These are phyloP conservation scores for Pipistrellus nathusii DNA, from an alignment of 2,797 vertebrate genomes.

Conservation along the genomic window DNA sequence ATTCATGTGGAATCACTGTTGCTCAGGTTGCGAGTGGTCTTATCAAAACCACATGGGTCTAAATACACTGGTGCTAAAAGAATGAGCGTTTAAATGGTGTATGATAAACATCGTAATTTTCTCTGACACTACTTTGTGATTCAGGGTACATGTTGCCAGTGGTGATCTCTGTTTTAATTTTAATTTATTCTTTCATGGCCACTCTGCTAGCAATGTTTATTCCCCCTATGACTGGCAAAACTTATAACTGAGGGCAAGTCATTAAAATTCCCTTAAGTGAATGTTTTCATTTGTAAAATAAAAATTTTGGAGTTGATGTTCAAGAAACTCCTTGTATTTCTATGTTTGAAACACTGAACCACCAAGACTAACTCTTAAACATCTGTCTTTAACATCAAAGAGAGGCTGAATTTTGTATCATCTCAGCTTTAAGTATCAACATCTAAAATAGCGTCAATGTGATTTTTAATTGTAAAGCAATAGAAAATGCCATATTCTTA, in stretches of 20 bases:
- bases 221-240: neutral
- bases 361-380: neutral
- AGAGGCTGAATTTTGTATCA: neutral
- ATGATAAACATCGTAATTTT: neutral
- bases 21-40: neutral
- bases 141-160: neutral
- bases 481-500: neutral
- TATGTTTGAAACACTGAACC: conserved; percentile 32
- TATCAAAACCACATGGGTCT: neutral
- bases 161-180: conserved; percentile 38
- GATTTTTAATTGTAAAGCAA: conserved; percentile 10
- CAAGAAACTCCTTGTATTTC: neutral
- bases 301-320: neutral
- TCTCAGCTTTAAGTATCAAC: neutral
- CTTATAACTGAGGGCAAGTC: neutral
- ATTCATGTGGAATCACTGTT: neutral
- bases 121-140: neutral
- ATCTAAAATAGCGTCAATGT: neutral
- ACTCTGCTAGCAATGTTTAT: neutral
- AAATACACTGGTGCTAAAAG: neutral
- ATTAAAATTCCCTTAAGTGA: neutral
- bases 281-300: neutral
- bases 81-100: neutral
- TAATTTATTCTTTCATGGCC: neutral
- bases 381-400: neutral